phyloP scores from a whole-genome alignment of 2,888 invertebrate genomes.

The Cerceris ruficornis region DNA sequence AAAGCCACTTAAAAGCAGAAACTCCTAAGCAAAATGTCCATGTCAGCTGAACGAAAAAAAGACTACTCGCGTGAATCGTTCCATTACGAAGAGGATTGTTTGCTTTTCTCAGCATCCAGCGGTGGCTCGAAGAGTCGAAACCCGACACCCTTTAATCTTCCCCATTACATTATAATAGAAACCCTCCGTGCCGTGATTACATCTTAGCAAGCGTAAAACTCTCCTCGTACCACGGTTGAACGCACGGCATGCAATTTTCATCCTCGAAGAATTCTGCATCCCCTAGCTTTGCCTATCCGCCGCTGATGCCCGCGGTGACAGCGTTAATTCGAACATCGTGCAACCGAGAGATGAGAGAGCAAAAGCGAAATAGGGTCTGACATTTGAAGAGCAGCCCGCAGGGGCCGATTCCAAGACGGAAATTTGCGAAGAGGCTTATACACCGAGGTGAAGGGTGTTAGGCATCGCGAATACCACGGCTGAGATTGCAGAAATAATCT shows the following conservation, averaged over 20 bases:
- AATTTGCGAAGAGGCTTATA: conserved; percentile 14
- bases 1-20: no score
- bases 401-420: conserved; percentile 15
- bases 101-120: background rate
- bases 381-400: conserved; percentile 23
- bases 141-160: conserved; percentile 42
- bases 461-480: background rate
- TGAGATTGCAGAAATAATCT: conserved; percentile 11
- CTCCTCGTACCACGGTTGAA: conserved; percentile 5
- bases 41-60: no score
- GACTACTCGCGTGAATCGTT: background rate
- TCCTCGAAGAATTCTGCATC: conserved; percentile 38
- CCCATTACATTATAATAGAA: conserved; percentile 44
- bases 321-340: conserved; percentile 62
- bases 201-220: background rate
- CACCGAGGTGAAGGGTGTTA: background rate
- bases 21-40: no score
- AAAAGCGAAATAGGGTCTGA: conserved; percentile 36
- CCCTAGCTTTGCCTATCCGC: conserved; percentile 12
- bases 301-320: conserved; percentile 58
- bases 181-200: conserved; percentile 44
- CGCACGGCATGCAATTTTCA: conserved; percentile 32
- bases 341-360: conserved; percentile 14
- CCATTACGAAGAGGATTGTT: background rate
- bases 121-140: conserved; percentile 7